These are phyloP conservation scores for Alloplasta piceator DNA, from an alignment of 2,888 invertebrate species.

Conservation along the genomic window DNA sequence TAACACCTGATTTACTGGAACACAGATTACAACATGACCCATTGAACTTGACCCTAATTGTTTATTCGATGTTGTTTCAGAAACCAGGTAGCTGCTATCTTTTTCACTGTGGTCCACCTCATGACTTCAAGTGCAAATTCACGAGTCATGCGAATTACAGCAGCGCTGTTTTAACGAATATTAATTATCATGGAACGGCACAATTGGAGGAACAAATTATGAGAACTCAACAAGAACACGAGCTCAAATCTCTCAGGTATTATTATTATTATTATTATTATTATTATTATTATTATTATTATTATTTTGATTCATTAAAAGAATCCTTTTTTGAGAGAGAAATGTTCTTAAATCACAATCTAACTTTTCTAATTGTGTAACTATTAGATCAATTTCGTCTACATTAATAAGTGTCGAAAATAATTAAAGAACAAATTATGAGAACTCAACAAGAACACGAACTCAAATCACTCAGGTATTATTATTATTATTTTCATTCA, in stretches of 20 bases:
- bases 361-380: too few species aligned
- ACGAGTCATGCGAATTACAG: conserved; percentile 94
- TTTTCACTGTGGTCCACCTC: conserved; percentile 95
- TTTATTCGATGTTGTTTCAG: conserved; percentile 81
- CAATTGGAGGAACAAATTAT: conserved; percentile 88
- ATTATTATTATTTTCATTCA: too few species aligned
- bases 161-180: conserved; percentile 91
- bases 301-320: too few species aligned
- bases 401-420: too few species aligned
- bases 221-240: conserved; percentile 89
- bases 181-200: conserved; percentile 82
- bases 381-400: too few species aligned
- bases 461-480: conserved; percentile 88
- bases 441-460: conserved; percentile 90
- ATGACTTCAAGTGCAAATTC: conserved; percentile 96
- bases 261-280: too few species aligned
- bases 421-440: conserved; percentile 89
- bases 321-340: too few species aligned
- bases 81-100: conserved; percentile 95
- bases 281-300: too few species aligned
- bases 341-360: too few species aligned
- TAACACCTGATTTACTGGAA: too few species aligned
- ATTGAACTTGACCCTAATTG: background rate
- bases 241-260: conserved; percentile 89
- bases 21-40: too few species aligned